Percentiles rank a stretch among this genome's conserved stretches.
Evolutionary conservation across 2,888 invertebrate species (phyloP).

Genomic region (Caenorhabditis sp.): DNA sequence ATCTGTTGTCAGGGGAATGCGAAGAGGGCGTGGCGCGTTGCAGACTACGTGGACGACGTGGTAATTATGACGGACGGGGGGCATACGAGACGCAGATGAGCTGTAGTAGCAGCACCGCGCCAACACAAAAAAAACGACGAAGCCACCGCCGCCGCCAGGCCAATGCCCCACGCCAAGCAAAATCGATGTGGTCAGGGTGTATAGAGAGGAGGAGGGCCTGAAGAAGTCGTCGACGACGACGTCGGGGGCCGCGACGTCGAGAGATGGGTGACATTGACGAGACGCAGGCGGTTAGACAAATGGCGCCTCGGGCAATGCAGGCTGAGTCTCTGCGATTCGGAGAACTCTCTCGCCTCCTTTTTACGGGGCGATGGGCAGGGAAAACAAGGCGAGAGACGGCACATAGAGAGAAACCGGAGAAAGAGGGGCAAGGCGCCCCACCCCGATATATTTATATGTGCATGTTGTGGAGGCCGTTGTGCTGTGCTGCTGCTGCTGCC

Average conservation of each 20-base stretch:
- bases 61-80: slow-evolving; percentile 40
- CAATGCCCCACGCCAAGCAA: slow-evolving; percentile 23
- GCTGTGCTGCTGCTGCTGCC: slow-evolving; percentile 10
- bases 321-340: slow-evolving; percentile 39
- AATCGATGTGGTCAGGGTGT: slow-evolving; percentile 43
- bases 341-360: slow-evolving; percentile 34
- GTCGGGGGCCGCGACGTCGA: slow-evolving; percentile 7
- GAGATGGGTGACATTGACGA: background rate
- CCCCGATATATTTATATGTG: slow-evolving; percentile 53
- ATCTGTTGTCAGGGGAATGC: slow-evolving; percentile 30
- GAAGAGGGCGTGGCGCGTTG: slow-evolving; percentile 30
- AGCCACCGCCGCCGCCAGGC: background rate
- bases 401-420: slow-evolving; percentile 12
- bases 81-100: slow-evolving; percentile 32
- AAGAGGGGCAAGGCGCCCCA: slow-evolving; percentile 22
- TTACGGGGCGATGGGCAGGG: slow-evolving; percentile 36
- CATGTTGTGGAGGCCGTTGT: slow-evolving; percentile 46
- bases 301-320: slow-evolving; percentile 50
- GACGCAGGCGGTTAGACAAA: slow-evolving; percentile 41
- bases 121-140: slow-evolving; percentile 31
- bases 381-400: slow-evolving; percentile 42
- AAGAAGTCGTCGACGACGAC: slow-evolving; percentile 35
- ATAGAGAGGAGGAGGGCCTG: slow-evolving; percentile 5
- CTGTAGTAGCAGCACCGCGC: slow-evolving; percentile 1
- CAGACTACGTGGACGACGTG: slow-evolving; percentile 46